Percentiles rank a stretch among this genome's conserved stretches.
Conservation (phyloP, 2,888 invertebrate species). For the Caprella mutica region DNA sequence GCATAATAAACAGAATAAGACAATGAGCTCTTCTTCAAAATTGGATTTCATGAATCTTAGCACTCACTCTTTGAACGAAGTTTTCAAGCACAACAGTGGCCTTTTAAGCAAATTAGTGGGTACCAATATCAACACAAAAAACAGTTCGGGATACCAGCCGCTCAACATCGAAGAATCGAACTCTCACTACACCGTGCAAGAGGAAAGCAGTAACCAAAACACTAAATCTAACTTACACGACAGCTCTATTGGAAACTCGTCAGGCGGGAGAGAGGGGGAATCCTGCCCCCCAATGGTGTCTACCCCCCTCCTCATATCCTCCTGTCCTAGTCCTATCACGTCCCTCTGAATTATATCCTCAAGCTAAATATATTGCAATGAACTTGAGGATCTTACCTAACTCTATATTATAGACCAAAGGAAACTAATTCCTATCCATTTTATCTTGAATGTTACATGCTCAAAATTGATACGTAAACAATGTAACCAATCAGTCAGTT, state of each 20-base stretch:
- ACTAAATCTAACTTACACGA: no score
- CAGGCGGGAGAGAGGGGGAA: no score
- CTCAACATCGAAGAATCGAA: conserved; percentile 18
- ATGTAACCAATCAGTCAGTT: no score
- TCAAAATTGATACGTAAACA: no score
- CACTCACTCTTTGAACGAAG: conserved; percentile 13
- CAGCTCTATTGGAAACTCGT: no score
- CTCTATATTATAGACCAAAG: no score
- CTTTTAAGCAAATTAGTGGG: conserved; percentile 23
- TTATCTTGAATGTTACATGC: no score
- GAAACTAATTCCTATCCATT: background rate
- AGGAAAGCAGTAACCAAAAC: no score
- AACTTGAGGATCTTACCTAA: no score
- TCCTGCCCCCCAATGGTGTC: no score
- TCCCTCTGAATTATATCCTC: conserved; percentile 15
- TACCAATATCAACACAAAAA: conserved; percentile 9
- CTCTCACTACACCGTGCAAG: background rate
- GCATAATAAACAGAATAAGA: background rate
- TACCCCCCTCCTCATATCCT: background rate
- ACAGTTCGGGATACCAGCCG: conserved; percentile 18
- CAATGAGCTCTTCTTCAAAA: no score
- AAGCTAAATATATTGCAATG: conserved; percentile 7
- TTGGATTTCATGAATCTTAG: conserved; percentile 1
- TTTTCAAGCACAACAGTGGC: conserved; percentile 12
- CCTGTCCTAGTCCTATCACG: conserved; percentile 10